Base-by-base conservation (phyloP, 1,140 invertebrate species). In the Steinernema feltiae region DNA sequence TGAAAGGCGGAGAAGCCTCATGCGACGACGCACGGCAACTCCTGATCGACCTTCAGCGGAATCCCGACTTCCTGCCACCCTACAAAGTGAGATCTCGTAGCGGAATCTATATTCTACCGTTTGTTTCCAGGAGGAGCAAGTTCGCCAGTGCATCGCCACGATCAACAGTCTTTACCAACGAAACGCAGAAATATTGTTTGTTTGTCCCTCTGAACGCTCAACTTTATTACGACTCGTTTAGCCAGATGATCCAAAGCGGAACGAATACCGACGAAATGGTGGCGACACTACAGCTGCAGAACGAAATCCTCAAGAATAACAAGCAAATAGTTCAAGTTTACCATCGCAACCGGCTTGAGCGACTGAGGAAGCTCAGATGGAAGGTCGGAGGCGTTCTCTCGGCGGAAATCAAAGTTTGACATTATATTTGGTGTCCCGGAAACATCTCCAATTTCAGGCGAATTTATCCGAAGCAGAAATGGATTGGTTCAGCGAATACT, bases 391-490 rank as follows among this genome's bases (percentile, higher is more conserved):
- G 53, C 7, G 53, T 63, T 12, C 53, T 63, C 7, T 3, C 53
- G 7, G 53, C 24, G 12, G 53, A 63, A 27, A 63, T 27, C 53
- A 63, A 27, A 21, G 53, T 63, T 41, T 18, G 24, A 21, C 3
- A n/a, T 46, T 17, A 21, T 15, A 27, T 63, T 27, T 63, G 24
- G 24, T 15, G 53, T 21, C 24, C 15, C 24, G 7, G 7, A 27
- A 15, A 63, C 7, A 63, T 3, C 41, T 41, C 7, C 2, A 17
- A 27, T 63, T 63, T 27, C 15, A 63, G 53, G 53, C 53, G 24
- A 63, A 63, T 21, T 3, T 63, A 3, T 63, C 53, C 53, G 53
- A 63, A 63, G 53, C 53, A 63, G 53, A 63, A 27, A 63, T 63
- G 7, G 53, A 63, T 21, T 63, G 53, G 53, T 63, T 63, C 53